Conservation (phyloP, 2,797 vertebrate genomes). For the Triplophysa bombifrons region DNA sequence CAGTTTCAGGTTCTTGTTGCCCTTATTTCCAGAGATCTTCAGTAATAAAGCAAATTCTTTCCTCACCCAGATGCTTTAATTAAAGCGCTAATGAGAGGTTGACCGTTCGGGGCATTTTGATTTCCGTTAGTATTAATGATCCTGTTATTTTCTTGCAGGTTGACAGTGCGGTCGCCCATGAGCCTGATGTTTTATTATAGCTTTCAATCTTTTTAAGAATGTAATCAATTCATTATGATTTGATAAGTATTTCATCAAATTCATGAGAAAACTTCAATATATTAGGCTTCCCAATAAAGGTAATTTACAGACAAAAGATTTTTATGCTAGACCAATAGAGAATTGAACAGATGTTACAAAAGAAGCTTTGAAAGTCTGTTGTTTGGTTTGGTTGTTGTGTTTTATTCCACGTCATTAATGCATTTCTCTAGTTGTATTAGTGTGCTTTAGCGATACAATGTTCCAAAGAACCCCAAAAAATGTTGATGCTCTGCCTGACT, state of each 20-base stretch:
- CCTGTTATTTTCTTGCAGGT: conserved; percentile 63
- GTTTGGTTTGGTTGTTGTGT: too few species aligned
- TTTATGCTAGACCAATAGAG: too few species aligned
- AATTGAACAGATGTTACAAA: too few species aligned
- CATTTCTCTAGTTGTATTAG: too few species aligned
- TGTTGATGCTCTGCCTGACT: background rate
- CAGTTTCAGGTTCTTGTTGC: background rate
- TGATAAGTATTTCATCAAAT: background rate
- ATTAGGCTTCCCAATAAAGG: background rate
- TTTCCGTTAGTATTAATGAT: conserved; percentile 82
- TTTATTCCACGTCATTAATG: too few species aligned
- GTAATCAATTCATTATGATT: background rate
- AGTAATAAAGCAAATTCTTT: conserved; percentile 17
- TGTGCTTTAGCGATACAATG: too few species aligned
- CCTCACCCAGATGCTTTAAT: conserved; percentile 78
- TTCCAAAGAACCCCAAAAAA: too few species aligned
- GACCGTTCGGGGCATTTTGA: conserved; percentile 78
- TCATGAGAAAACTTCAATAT: background rate
- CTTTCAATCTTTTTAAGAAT: background rate
- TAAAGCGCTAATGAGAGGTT: conserved; percentile 80
- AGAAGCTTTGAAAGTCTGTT: too few species aligned
- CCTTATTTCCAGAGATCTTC: conserved; percentile 28
- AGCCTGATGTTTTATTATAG: conserved; percentile 53
- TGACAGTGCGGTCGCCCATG: conserved; percentile 47
- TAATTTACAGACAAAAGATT: background rate